These are phyloP conservation scores for Arrhopalites spinosus DNA, from an alignment of 2,888 invertebrate genomes.

Conservation along the genomic window DNA sequence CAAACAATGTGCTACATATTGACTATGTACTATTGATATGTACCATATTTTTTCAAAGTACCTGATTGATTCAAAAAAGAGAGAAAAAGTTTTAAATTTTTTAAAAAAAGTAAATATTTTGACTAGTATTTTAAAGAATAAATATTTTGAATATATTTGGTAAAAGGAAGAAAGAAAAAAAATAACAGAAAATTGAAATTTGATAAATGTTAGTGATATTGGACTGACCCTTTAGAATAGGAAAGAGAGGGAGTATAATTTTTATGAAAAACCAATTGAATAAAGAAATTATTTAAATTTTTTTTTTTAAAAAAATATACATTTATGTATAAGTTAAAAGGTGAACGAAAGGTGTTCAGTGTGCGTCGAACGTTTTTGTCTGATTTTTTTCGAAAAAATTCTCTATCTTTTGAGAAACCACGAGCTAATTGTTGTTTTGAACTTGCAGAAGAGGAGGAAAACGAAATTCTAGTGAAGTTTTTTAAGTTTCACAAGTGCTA, in stretches of 20 bases:
- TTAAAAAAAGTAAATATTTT: too few relatives aligned
- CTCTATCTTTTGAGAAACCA: conserved; percentile 6
- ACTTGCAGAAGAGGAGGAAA: conserved; percentile 90
- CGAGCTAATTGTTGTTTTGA: conserved; percentile 58
- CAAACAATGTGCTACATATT: background rate
- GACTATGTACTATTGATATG: background rate
- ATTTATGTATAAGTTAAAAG: conserved; percentile 26
- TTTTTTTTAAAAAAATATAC: background rate
- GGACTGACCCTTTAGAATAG: background rate
- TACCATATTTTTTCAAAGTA: background rate
- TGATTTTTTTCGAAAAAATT: conserved; percentile 19
- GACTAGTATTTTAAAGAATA: too few relatives aligned
- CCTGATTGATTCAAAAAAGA: background rate
- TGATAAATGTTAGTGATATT: background rate
- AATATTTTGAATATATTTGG: background rate
- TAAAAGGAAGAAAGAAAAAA: background rate
- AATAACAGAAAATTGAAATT: too few relatives aligned
- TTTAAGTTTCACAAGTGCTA: conserved; percentile 99
- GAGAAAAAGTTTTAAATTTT: too few relatives aligned
- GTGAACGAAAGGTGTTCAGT: conserved; percentile 37
- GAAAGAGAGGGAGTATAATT: background rate
- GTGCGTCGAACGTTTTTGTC: conserved; percentile 38
- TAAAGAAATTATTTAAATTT: background rate
- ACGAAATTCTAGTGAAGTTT: conserved; percentile 97
- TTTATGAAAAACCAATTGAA: background rate